Evolutionary conservation across 2,113 vertebrate genomes (phyloP).

Genomic region (Dermatemys mawii): DNA sequence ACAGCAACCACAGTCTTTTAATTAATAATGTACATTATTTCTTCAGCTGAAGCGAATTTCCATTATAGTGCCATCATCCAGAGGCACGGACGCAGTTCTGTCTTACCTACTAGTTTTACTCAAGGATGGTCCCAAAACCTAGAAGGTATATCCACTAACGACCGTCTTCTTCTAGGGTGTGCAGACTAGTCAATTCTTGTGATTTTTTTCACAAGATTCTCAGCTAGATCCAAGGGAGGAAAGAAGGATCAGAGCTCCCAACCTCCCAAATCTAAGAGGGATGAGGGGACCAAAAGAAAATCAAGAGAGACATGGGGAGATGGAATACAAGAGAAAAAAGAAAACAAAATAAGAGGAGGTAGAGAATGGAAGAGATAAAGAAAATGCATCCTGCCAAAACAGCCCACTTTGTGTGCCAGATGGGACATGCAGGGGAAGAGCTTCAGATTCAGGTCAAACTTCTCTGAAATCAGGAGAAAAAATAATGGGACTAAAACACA

Average conservation of each 20-base stretch:
- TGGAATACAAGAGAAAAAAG: neutral
- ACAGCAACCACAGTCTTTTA: neutral
- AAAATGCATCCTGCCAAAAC: neutral
- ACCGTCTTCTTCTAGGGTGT: neutral
- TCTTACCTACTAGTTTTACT: neutral
- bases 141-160: neutral
- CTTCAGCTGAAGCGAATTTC: constrained; percentile 7
- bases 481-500: neutral
- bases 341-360: neutral
- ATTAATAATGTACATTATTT: neutral
- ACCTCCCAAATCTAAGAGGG: neutral
- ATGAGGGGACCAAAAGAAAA: neutral
- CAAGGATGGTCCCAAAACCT: neutral
- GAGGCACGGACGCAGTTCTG: neutral
- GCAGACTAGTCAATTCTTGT: neutral
- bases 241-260: neutral
- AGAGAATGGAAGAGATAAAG: neutral
- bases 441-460: neutral
- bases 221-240: neutral
- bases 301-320: neutral
- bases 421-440: neutral
- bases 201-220: neutral
- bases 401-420: neutral
- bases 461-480: neutral
- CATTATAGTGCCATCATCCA: neutral